Conservation (phyloP, 2,888 invertebrate genomes). For the Fragum whitleyi region DNA sequence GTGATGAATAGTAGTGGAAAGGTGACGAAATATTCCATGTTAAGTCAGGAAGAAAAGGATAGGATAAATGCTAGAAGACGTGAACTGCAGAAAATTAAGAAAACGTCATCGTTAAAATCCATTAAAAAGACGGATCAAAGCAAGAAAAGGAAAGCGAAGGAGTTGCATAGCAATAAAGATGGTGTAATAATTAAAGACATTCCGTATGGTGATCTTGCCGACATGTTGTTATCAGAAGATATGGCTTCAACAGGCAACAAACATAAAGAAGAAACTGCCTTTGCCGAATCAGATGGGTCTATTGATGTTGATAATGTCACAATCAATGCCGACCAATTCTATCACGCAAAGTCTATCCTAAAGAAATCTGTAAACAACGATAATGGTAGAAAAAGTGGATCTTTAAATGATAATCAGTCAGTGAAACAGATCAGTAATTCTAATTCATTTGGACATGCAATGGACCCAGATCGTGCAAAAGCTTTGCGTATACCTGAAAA, state of each 20-base stretch:
- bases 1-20: too few relatives aligned
- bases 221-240: constrained; percentile 27
- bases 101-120: too few relatives aligned
- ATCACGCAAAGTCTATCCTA: background rate
- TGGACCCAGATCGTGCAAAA: background rate
- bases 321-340: background rate
- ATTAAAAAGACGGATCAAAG: too few relatives aligned
- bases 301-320: background rate
- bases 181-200: constrained; percentile 52
- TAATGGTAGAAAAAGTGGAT: background rate
- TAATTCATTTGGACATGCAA: background rate
- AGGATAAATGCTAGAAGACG: too few relatives aligned
- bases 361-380: background rate
- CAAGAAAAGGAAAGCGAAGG: background rate
- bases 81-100: too few relatives aligned
- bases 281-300: background rate
- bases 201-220: constrained; percentile 39
- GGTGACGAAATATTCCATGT: too few relatives aligned
- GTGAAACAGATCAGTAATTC: too few relatives aligned
- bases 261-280: background rate
- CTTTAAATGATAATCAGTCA: background rate
- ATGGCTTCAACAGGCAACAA: background rate
- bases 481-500: constrained; percentile 16
- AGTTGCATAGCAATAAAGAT: constrained; percentile 16
- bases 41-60: too few relatives aligned